Base-by-base conservation (phyloP, 2,797 vertebrate species). In the Delichon dasypus region DNA sequence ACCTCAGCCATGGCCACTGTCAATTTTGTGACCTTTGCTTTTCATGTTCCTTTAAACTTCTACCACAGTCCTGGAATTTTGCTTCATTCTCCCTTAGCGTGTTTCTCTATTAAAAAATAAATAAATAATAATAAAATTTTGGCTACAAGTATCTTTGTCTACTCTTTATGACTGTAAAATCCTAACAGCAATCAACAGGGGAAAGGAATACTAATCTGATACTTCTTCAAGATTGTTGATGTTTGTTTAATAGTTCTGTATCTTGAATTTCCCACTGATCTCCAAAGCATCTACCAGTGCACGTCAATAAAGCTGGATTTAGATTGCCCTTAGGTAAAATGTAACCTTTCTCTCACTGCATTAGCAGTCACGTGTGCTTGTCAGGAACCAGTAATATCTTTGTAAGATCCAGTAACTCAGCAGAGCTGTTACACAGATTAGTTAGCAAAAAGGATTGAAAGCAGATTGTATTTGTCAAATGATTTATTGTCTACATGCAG, bases 391-490 rank as follows among this genome's bases (percentile, higher is more conserved):
- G 58, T 30, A 85, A 51, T 68, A 57, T 77, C 64, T 90, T 86
- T 55, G 53, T 66, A 79, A 88, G 88, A 97, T 67, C 45, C 82
- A 76, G 79, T 77, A 96, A 90, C 81, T 90, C 87, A 89, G 74
- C 58, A 85, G 32, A 90, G n/a, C 47, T 86, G 72, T 86, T 66
- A 36, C 53, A 89, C 44, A 85, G 85, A 93, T 91, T 85, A 93
- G 87, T 80, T 89, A 95, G 68, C 53, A 89, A 85, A 94, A 87
- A 91, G 23, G 45, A 93, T 85, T 60, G 74, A 91, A 92, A 89
- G 60, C 74, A 88, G 68, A 91, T 90, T 96, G 82, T 83, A 78
- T 95, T 95, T 94, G 66, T 92, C 89, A 92, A 95, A 91, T 78
- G 80, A 92, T 91, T 90, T 88, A 93, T 93, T 94, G 81, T 81